Evolutionary conservation across 1,140 invertebrate genomes (phyloP).

Genomic region (Drosophila arawakana): DNA sequence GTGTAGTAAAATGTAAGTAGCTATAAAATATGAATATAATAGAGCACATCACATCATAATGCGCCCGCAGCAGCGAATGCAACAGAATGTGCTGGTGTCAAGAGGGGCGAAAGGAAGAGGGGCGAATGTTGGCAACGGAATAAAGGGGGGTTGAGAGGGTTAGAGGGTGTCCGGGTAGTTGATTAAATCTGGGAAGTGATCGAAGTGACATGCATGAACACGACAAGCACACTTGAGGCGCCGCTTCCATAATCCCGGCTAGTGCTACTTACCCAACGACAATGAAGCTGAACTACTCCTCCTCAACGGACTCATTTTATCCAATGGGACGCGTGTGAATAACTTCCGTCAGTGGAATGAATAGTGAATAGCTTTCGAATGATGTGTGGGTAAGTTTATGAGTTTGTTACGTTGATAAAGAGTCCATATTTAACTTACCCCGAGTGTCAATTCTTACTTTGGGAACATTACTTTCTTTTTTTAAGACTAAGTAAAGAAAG

Average conservation of each 20-base stretch:
- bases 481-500: not conserved
- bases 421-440: constrained; percentile 7
- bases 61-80: constrained; percentile 55
- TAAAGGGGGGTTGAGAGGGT: not conserved
- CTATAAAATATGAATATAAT: constrained; percentile 74
- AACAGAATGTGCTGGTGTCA: constrained; percentile 8
- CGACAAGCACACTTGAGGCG: constrained; percentile 57
- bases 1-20: constrained; percentile 66
- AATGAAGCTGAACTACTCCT: constrained; percentile 49
- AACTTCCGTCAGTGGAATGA: constrained; percentile 51
- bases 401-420: constrained; percentile 31
- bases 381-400: constrained; percentile 20
- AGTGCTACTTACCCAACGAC: constrained; percentile 40
- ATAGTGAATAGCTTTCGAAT: constrained; percentile 43
- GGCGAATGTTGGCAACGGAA: too few species aligned
- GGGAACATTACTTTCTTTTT: not conserved
- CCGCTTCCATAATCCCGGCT: constrained; percentile 47
- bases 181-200: constrained; percentile 66
- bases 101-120: not conserved
- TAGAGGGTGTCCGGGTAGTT: constrained; percentile 33
- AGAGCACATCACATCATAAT: constrained; percentile 67
- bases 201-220: constrained; percentile 64
- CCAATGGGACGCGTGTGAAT: constrained; percentile 46
- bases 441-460: not conserved
- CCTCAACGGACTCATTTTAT: constrained; percentile 27